These are phyloP conservation scores for Zaprionus ornatus DNA, from an alignment of 1,140 invertebrate genomes.

Conservation along the genomic window DNA sequence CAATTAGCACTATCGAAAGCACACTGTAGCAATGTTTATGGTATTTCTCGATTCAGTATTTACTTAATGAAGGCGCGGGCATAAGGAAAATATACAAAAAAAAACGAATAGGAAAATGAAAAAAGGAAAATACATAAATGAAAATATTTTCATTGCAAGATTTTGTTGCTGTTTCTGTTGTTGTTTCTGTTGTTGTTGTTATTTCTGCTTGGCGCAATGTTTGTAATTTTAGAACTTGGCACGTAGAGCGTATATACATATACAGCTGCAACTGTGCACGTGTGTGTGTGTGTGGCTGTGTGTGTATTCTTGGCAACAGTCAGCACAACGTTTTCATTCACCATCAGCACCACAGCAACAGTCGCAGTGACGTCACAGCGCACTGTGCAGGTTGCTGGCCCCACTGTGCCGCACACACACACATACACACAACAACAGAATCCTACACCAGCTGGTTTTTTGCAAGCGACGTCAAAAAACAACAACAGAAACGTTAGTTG, in stretches of 20 bases:
- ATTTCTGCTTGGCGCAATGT: slow-evolving; percentile 47
- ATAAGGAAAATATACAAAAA: neutral
- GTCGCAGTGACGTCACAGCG: slow-evolving; percentile 52
- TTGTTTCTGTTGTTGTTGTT: slow-evolving; percentile 17
- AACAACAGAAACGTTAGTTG: slow-evolving; percentile 41
- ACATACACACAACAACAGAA: slow-evolving; percentile 29
- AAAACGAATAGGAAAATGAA: neutral
- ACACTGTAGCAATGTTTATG: slow-evolving; percentile 10
- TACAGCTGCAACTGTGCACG: slow-evolving; percentile 14
- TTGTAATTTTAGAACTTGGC: slow-evolving; percentile 80
- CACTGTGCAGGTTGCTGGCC: slow-evolving; percentile 54
- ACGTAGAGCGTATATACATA: slow-evolving; percentile 40
- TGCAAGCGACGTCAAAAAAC: slow-evolving; percentile 43
- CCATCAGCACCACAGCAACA: slow-evolving; percentile 17
- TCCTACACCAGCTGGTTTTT: slow-evolving; percentile 49
- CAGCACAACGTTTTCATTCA: slow-evolving; percentile 46
- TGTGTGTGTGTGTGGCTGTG: slow-evolving; percentile 14
- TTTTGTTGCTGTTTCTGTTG: slow-evolving; percentile 5
- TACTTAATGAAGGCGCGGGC: neutral
- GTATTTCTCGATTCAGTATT: neutral
- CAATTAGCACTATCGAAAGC: slow-evolving; percentile 15
- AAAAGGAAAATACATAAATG: slow-evolving; percentile 27
- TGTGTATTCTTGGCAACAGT: slow-evolving; percentile 50
- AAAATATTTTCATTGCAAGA: slow-evolving; percentile 34
- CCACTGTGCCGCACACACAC: slow-evolving; percentile 52